Conservation (phyloP, 2,113 vertebrate species). For the Lagopus muta region DNA sequence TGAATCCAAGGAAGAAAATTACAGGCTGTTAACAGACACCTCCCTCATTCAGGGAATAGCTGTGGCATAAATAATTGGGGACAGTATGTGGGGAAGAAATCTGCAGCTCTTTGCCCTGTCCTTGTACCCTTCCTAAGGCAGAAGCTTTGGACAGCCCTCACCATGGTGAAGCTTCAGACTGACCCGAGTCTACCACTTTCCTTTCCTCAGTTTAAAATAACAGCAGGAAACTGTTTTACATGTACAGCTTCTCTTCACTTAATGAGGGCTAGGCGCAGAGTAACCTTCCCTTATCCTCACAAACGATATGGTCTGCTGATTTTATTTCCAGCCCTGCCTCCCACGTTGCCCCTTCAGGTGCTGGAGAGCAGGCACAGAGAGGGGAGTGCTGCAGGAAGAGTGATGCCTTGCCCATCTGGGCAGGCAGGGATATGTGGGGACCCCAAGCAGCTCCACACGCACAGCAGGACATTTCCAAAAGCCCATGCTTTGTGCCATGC, state of each 20-base stretch:
- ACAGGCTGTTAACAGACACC: background rate
- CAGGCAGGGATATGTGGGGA: background rate
- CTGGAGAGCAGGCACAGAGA: background rate
- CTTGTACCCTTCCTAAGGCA: constrained; percentile 26
- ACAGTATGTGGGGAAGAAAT: background rate
- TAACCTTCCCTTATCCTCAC: background rate
- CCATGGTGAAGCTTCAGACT: background rate
- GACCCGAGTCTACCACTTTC: background rate
- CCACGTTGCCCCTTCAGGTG: background rate
- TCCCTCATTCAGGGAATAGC: background rate
- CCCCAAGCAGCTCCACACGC: background rate
- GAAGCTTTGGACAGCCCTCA: background rate
- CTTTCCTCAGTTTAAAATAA: background rate
- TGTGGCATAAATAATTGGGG: background rate
- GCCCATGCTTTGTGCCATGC: background rate
- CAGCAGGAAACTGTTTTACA: background rate
- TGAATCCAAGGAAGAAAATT: constrained; percentile 29
- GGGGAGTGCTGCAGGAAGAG: background rate
- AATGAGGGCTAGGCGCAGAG: background rate
- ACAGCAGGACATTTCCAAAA: background rate
- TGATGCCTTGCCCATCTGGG: fast-evolving
- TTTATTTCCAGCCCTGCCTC: background rate
- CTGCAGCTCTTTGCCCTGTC: background rate
- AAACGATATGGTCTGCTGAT: background rate
- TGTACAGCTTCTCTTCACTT: background rate